Evolutionary conservation across 2,797 vertebrate genomes (phyloP).

Genomic region (Rallus crepitans): DNA sequence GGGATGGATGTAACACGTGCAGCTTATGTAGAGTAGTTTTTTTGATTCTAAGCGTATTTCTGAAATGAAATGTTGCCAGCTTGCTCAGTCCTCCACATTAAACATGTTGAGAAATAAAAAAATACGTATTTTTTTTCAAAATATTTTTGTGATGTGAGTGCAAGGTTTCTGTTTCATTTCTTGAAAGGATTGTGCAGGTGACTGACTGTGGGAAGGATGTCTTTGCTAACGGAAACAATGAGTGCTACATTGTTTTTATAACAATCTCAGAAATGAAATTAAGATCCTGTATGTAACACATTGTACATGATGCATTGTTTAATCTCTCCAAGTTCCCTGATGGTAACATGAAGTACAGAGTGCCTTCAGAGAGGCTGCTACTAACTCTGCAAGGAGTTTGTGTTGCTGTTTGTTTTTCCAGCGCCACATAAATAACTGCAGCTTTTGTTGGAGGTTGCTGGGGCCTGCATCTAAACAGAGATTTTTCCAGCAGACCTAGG

Average conservation of each 20-base stretch:
- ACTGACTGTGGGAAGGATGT: not conserved
- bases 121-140: constrained; percentile 18
- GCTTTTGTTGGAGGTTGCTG: not conserved
- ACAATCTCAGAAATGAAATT: not conserved
- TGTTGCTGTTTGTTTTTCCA: constrained; percentile 17
- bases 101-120: not conserved
- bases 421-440: not conserved
- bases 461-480: not conserved
- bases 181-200: not conserved
- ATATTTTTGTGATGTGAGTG: constrained; percentile 4
- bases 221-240: not conserved
- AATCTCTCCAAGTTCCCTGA: not conserved
- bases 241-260: not conserved
- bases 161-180: constrained; percentile 18
- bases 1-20: not conserved
- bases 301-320: not conserved
- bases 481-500: not conserved
- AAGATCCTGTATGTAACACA: not conserved
- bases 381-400: not conserved
- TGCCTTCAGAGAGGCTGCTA: not conserved
- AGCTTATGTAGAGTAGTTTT: not conserved
- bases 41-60: not conserved
- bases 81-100: not conserved
- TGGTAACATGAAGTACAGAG: not conserved
- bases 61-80: not conserved